Base-by-base conservation (phyloP, 2,797 vertebrate genomes). In the Alcedo atthis region DNA sequence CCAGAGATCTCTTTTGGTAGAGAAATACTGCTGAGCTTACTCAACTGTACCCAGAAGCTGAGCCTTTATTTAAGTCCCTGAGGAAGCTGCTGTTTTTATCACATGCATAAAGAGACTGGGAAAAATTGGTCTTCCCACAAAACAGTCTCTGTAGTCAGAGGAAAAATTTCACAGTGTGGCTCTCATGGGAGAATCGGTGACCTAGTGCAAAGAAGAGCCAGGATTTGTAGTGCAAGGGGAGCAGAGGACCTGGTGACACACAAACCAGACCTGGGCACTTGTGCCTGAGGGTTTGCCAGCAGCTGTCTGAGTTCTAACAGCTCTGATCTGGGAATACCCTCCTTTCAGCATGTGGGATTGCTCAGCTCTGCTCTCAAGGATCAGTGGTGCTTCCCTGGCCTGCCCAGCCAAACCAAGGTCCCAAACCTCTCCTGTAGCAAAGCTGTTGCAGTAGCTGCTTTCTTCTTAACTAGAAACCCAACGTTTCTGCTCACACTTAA, bases 141-240 rank as follows among this genome's bases (percentile, higher is more conserved):
- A 51, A 33, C 3, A 4, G 12, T 55, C 13, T 40, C 33, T 62
- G 32, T 16, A 42, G 37, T 18, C 14, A 21, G n/a, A 75, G 33
- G 37, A 9, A 42, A 8, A 58, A 33, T 12, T 4, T 43, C 26
- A 1, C 0, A 1, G 48, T 12, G 45, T 30, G 20, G n/a, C 2
- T 86, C 13, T 46, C 6, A 33, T 48, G 79, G 55, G 28, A 62
- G 20, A 46, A 4, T 6, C 5, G 0, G 15, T 15, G 32, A 53
- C 46, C 11, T 33, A 6, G 13, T 21, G 61, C 30, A 59, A 68
- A 22, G 21, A 37, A 74, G n/a, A 55, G 40, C n/a, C 24, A 13
- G 26, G 43, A 58, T 26, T 73, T 1, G 0, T 7, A 35, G 24
- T 37, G 46, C 22, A 18, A 43, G 54, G 69, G 48, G 2, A 64